These are phyloP conservation scores for Ceyx erithaca DNA, from an alignment of 2,797 vertebrate genomes.

Conservation along the genomic window DNA sequence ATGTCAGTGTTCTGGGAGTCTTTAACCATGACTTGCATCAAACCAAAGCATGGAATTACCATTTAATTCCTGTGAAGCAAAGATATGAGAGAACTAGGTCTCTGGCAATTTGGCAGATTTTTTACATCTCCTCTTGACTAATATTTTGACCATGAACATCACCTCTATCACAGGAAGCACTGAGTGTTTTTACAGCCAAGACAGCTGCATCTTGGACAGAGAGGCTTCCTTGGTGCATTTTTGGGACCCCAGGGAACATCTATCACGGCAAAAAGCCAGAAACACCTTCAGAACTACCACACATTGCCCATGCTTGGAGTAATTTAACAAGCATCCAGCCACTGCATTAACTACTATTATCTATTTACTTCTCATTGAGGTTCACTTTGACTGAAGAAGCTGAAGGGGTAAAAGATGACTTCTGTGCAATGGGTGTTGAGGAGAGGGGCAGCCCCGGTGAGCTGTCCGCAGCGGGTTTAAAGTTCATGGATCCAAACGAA, in stretches of 20 bases:
- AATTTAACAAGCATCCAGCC: neutral
- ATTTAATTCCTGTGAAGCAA: neutral
- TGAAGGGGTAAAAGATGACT: slow-evolving; percentile 63
- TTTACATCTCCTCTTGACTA: neutral
- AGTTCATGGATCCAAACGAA: slow-evolving; percentile 63
- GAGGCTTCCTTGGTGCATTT: neutral
- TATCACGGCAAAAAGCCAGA: neutral
- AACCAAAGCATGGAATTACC: neutral
- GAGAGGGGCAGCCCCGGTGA: neutral
- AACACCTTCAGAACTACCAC: neutral
- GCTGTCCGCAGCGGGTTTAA: slow-evolving; percentile 72
- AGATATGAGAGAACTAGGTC: neutral
- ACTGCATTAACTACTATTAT: neutral
- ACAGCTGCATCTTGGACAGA: neutral
- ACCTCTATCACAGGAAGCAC: neutral
- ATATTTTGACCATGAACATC: neutral
- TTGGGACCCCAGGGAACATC: neutral
- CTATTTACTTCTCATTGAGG: slow-evolving; percentile 89
- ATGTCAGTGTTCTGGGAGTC: neutral
- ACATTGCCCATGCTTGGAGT: neutral
- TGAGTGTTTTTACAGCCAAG: neutral
- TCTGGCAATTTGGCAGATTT: neutral
- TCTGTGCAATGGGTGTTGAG: slow-evolving; percentile 50
- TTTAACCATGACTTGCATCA: neutral
- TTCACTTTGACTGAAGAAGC: slow-evolving; percentile 85